Percentiles rank a stretch among this genome's conserved stretches.
Evolutionary conservation across 1,140 invertebrate species (phyloP).

Genomic region (Drosophila kepulauana): DNA sequence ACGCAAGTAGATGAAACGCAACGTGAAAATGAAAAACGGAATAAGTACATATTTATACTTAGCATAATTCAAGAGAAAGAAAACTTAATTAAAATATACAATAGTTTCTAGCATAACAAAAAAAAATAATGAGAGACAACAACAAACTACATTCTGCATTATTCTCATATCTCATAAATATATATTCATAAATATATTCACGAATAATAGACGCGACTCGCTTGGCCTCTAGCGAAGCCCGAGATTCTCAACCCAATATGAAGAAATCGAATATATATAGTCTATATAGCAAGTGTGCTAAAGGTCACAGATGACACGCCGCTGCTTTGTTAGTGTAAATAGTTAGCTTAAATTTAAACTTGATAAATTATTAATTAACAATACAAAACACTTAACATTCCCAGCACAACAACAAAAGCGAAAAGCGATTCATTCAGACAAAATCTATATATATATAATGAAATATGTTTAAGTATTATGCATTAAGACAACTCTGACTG

Average conservation of each 20-base stretch:
- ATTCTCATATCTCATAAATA: slow-evolving; percentile 33
- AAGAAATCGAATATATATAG: slow-evolving; percentile 49
- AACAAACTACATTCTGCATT: slow-evolving; percentile 20
- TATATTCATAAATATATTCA: slow-evolving; percentile 28
- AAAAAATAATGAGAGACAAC: not conserved
- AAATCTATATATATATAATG: slow-evolving; percentile 20
- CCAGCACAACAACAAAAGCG: slow-evolving; percentile 15
- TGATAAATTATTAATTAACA: slow-evolving; percentile 19
- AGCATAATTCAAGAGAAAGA: slow-evolving; percentile 37
- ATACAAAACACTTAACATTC: slow-evolving; percentile 25
- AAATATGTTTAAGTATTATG: slow-evolving; percentile 35
- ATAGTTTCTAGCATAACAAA: slow-evolving; percentile 28
- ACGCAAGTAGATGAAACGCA: slow-evolving; percentile 10
- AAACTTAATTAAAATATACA: slow-evolving; percentile 31
- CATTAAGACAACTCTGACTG: slow-evolving; percentile 59
- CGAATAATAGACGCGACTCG: slow-evolving; percentile 12
- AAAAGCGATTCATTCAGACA: slow-evolving; percentile 29
- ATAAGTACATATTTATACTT: slow-evolving; percentile 38
- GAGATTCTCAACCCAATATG: slow-evolving; percentile 33
- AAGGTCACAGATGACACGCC: slow-evolving; percentile 2
- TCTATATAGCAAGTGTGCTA: slow-evolving; percentile 10
- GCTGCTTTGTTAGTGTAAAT: slow-evolving; percentile 54
- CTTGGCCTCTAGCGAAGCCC: slow-evolving; percentile 7
- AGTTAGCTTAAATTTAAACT: slow-evolving; percentile 36
- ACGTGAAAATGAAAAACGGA: not conserved